Evolutionary conservation across 2,888 invertebrate species (phyloP).

Genomic region (Lysandra coridon): DNA sequence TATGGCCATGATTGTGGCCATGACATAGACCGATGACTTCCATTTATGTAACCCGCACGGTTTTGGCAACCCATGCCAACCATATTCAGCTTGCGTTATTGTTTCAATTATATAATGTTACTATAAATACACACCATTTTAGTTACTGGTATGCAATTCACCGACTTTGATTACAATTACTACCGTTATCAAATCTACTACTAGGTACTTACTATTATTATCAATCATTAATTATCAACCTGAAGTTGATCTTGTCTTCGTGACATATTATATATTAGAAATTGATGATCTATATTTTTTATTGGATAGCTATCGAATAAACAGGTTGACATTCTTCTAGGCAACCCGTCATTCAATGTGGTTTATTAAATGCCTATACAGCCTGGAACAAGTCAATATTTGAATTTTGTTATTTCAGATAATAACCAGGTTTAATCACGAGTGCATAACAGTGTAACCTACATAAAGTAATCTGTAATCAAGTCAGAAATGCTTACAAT

Average conservation of each 20-base stretch:
- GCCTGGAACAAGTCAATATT: too few relatives aligned
- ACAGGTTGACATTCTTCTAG: too few relatives aligned
- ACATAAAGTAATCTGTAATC: constrained; percentile 11
- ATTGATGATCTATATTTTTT: too few relatives aligned
- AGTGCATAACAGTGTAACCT: background rate
- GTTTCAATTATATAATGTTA: constrained; percentile 9
- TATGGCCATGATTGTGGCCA: constrained; percentile 3
- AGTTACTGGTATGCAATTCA: background rate
- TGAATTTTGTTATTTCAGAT: background rate
- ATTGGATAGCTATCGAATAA: too few relatives aligned
- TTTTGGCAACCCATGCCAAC: constrained; percentile 3
- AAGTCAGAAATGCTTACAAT: constrained; percentile 10
- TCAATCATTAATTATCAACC: too few relatives aligned
- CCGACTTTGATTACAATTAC: background rate
- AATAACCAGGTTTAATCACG: background rate
- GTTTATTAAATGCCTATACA: too few relatives aligned
- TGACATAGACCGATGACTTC: constrained; percentile 18
- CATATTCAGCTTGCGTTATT: constrained; percentile 14
- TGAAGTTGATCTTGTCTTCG: too few relatives aligned
- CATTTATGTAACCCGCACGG: constrained; percentile 20
- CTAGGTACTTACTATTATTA: too few relatives aligned
- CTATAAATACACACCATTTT: background rate
- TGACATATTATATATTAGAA: too few relatives aligned
- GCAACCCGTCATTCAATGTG: too few relatives aligned
- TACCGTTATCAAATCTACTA: too few relatives aligned